Evolutionary conservation across 1,140 invertebrate species (phyloP), one percentile per base, ranked within the genome.

Genomic region (Platyscapa corneri): DNA sequence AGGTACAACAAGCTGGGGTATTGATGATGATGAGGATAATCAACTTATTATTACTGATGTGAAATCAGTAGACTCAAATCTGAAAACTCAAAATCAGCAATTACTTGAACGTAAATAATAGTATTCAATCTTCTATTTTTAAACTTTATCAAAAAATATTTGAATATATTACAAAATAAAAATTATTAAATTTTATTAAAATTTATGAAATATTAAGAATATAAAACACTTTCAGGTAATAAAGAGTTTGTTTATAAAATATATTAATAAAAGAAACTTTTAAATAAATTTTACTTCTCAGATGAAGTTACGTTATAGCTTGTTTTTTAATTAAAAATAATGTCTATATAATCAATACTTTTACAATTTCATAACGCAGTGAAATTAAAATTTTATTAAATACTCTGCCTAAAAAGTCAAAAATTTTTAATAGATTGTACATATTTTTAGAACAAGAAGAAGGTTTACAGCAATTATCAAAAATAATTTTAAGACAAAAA

Each of bases 401-500:
- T 46, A 12, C n/a, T n/a, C n/a, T n/a, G n/a, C n/a, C n/a, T 46
- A 46, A 46, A 46, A 46, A 7, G 12, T 12, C 42, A 49, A 77
- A 3, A 23, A 60, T 60, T 60, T 60, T 56, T 67, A 16, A 74
- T 42, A 37, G 12, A 74, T 32, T 0, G 12, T 75, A 65, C 42
- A 34, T 46, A 67, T 83, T 88, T 77, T 82, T 82, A 96, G 95
- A 96, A 78, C 97, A 97, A 95, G 96, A 97, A 90, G 91, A 94
- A 88, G 96, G 96, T 0, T 92, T 98, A 37, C 97, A 97, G 86
- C 95, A 95, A 84, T 92, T 97, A 72, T 96, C 96, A 23, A 94
- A 96, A 90, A 96, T 97, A 7, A 96, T 98, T 78, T 94, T 95
- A 1, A 92, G 97, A 39, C 97, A 98, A 90, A 97, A 97, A 88